phyloP scores from a whole-genome alignment of 2,888 invertebrate genomes.

The Amiota minor region DNA sequence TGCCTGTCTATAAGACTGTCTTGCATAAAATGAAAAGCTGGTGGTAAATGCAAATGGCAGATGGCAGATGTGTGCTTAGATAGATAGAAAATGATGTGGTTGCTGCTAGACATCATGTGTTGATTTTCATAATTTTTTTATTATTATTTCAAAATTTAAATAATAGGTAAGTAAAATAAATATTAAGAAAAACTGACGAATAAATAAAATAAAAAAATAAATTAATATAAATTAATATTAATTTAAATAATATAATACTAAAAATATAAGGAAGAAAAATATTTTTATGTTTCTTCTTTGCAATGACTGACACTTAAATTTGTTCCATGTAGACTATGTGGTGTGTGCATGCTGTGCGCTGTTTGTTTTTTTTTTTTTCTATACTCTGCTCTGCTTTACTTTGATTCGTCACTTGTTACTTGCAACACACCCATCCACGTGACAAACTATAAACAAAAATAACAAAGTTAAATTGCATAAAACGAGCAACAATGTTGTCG shows the following conservation, averaged over 20 bases:
- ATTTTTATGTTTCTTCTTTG: too few species aligned
- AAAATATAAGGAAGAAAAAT: too few species aligned
- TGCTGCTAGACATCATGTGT: too few species aligned
- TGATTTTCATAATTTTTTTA: neutral
- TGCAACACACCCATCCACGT: neutral
- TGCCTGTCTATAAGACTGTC: conserved; percentile 80
- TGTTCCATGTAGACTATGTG: too few species aligned
- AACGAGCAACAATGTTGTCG: conserved; percentile 3
- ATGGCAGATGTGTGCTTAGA: neutral
- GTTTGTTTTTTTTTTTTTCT: too few species aligned
- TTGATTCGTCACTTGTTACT: neutral
- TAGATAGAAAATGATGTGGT: neutral
- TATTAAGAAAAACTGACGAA: neutral
- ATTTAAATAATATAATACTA: too few species aligned
- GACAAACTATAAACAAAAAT: conserved; percentile 7
- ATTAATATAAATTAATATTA: neutral
- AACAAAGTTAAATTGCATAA: conserved; percentile 15
- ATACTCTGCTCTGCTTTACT: too few species aligned
- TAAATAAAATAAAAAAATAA: conserved; percentile 5
- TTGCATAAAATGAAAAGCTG: conserved; percentile 75
- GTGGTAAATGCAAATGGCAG: conserved; percentile 54
- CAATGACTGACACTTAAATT: too few species aligned
- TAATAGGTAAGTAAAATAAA: neutral
- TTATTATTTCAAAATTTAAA: neutral
- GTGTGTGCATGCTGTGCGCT: too few species aligned